Conservation (phyloP, 2,113 vertebrate species). For the Grammomys surdaster region DNA sequence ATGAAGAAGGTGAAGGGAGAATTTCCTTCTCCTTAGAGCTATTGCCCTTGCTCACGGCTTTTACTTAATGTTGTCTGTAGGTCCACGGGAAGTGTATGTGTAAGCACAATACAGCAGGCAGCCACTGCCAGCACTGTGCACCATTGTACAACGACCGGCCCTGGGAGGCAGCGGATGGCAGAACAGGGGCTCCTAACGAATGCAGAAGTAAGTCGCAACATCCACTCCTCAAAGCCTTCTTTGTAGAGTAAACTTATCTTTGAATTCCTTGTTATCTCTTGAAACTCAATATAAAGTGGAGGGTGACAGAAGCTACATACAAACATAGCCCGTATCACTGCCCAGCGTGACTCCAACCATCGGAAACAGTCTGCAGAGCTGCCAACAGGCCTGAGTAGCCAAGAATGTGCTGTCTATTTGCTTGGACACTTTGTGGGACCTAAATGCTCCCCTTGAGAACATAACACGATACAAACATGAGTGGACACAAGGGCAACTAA, state of each 20-base stretch:
- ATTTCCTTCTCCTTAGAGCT: neutral
- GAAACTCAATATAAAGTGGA: conserved; percentile 51
- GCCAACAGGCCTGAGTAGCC: neutral
- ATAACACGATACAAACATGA: neutral
- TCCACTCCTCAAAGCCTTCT: conserved; percentile 2
- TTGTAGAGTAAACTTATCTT: neutral
- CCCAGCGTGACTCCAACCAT: fast-evolving
- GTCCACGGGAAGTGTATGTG: conserved; percentile 97
- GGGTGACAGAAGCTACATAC: neutral
- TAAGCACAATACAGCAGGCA: conserved; percentile 96
- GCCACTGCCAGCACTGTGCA: conserved; percentile 94
- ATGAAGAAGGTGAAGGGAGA: neutral
- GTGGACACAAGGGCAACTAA: neutral
- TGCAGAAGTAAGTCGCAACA: conserved; percentile 92
- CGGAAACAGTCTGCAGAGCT: neutral
- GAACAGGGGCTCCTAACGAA: conserved; percentile 93
- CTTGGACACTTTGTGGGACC: conserved; percentile 8
- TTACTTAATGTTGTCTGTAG: conserved; percentile 81
- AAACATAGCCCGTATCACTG: neutral
- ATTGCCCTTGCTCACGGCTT: neutral
- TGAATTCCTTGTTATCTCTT: conserved; percentile 24
- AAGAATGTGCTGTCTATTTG: neutral
- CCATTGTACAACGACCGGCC: conserved; percentile 95
- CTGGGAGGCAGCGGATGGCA: conserved; percentile 95
- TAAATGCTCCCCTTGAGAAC: neutral